A percentile compares a stretch with the other conserved stretches of the same genome.
These are phyloP conservation scores for Eurytoma adleriae DNA, from an alignment of 2,888 invertebrate species.

Conservation along the genomic window DNA sequence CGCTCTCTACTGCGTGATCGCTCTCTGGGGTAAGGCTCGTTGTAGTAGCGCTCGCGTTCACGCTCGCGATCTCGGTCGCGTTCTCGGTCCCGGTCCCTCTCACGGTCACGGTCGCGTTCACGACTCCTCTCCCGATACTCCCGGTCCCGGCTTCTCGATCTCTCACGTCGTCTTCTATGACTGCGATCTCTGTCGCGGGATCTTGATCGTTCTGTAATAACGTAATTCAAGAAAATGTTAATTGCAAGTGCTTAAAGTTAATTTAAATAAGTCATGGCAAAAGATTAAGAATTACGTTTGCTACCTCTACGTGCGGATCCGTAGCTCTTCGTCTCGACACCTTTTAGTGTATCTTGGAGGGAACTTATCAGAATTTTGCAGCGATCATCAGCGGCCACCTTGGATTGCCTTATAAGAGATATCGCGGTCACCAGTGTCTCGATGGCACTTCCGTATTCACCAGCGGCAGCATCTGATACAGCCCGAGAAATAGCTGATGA, in stretches of 20 bases:
- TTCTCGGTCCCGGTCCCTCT: slow-evolving; percentile 78
- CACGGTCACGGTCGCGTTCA: slow-evolving; percentile 78
- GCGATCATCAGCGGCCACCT: slow-evolving; percentile 95
- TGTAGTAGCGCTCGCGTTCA: slow-evolving; percentile 77
- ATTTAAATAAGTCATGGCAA: background rate
- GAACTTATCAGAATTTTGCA: slow-evolving; percentile 98
- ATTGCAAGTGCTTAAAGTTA: background rate
- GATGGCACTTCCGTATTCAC: slow-evolving; percentile 98
- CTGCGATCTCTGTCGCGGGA: slow-evolving; percentile 78
- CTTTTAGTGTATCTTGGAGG: slow-evolving; percentile 96
- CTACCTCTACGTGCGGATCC: slow-evolving; percentile 84
- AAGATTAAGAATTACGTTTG: background rate
- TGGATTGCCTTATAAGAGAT: slow-evolving; percentile 98
- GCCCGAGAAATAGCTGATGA: slow-evolving; percentile 98
- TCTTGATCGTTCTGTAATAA: slow-evolving; percentile 76
- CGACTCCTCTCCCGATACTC: slow-evolving; percentile 80
- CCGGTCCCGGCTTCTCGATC: slow-evolving; percentile 84
- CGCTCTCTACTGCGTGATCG: slow-evolving; percentile 90
- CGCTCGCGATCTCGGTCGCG: slow-evolving; percentile 78
- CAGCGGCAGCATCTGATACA: slow-evolving; percentile 97
- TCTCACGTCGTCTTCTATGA: slow-evolving; percentile 82
- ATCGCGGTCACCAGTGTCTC: slow-evolving; percentile 99
- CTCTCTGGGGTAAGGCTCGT: slow-evolving; percentile 79
- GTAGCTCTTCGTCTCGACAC: slow-evolving; percentile 98
- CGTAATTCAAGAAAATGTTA: slow-evolving; percentile 13